Evolutionary conservation across 2,888 invertebrate genomes (phyloP), one percentile per base, ranked within the genome.

Genomic region (Torymus auratus): DNA sequence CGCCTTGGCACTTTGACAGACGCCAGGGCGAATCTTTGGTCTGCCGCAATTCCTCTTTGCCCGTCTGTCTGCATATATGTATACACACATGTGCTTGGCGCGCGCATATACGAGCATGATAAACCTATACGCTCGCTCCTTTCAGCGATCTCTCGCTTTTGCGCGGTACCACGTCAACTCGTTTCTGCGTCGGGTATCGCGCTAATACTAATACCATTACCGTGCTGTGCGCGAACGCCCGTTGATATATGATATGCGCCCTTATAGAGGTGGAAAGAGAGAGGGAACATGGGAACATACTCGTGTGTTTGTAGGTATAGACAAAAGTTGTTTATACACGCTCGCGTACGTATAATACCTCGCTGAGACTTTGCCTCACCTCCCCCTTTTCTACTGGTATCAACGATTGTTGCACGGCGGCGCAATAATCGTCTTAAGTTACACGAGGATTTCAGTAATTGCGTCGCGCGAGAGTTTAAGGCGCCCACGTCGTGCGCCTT

Each of bases 1-100:
- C 28, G 56, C 60, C 75, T 76, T 82, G 78, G 82, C 82, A 78
- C 78, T 82, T 78, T 82, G 82, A 78, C 78, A 82, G 78, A 78
- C 70, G 78, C 81, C 60, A 53, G 50, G 60, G 55, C 75, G 71
- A 75, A 80, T 80, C 80, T 80, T 80, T 80, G 71, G 67, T 71
- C 52, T n/a, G 11, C 50, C 7, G n/a, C 62, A 12, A 12, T 28
- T 28, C 28, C 61, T 61, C 52, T 61, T 14, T 20, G 14, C 58
- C 1, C 58, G 23, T 70, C 50, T 28, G 2, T 58, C 23, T 41
- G 58, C 28, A 17, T 68, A 20, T n/a, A 13, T 28, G 11, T 50
- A 20, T 62, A 62, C 23, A 50, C 62, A 13, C 52, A 52, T 62
- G 75, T 71, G 67, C 75, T 76, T 71, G 71, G 61, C 75, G 67